phyloP scores from a whole-genome alignment of 2,113 vertebrate genomes.

The Scomber scombrus region DNA sequence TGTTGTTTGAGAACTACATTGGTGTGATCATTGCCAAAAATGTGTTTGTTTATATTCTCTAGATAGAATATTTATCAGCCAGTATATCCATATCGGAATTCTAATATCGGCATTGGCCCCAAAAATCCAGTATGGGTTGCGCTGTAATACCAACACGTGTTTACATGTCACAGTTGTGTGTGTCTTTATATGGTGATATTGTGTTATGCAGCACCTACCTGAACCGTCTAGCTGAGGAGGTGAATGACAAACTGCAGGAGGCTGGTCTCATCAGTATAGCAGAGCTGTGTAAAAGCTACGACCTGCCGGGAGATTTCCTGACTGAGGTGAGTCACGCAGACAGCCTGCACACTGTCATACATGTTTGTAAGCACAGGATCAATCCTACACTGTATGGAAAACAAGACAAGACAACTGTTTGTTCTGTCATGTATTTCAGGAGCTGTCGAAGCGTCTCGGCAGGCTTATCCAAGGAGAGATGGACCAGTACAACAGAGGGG shows the following conservation, averaged over 20 bases:
- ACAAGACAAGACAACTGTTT: not conserved
- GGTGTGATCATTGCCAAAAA: too few species aligned
- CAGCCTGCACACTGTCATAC: not conserved
- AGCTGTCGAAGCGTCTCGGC: conserved; percentile 89
- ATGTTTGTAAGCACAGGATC: not conserved
- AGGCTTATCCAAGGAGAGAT: conserved; percentile 92
- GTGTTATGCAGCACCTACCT: conserved; percentile 87
- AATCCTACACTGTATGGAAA: too few species aligned
- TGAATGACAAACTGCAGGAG: conserved; percentile 97
- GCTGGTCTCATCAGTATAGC: conserved; percentile 93
- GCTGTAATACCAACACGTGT: too few species aligned
- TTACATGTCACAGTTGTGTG: too few species aligned
- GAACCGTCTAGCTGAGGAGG: conserved; percentile 93
- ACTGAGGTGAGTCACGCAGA: conserved; percentile 86
- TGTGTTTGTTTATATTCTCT: too few species aligned
- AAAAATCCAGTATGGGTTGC: too few species aligned
- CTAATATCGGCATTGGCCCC: too few species aligned
- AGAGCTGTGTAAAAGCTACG: conserved; percentile 93
- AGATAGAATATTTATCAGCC: too few species aligned
- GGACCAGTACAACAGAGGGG: conserved; percentile 92
- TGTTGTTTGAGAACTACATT: too few species aligned
- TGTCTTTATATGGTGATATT: not conserved
- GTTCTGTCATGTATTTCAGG: conserved; percentile 75
- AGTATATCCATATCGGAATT: too few species aligned
- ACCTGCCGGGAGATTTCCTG: conserved; percentile 95